Evolutionary conservation across 2,113 vertebrate genomes (phyloP), one percentile per base, ranked within the genome.

Genomic region (Vireo altiloquus): DNA sequence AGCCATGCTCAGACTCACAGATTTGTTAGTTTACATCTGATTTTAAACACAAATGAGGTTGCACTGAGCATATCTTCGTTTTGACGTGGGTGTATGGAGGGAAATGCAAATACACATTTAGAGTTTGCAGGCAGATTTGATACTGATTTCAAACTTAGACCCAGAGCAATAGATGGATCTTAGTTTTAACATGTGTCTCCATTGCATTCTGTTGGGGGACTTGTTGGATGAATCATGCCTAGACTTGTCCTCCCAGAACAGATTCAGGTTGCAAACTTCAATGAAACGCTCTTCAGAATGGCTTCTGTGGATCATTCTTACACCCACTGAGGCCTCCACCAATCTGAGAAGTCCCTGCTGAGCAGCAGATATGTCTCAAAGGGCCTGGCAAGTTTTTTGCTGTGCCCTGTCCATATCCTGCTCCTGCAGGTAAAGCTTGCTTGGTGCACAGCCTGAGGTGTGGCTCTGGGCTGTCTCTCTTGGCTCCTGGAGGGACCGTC

Each of bases 401-500:
- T 28, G 1, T 19, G 24, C 69, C 63, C 44, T 77, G 40, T 40
- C 39, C 47, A 31, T 53, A 49, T 42, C 13, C 30, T 69, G 21
- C 37, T 81, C 57, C 35, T 68, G 16, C 15, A 50, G 44, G 20
- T 42, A 23, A 72, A 82, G 27, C 12, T 42, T 44, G 44, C 17
- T 39, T 7, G 3, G 11, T 18, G 7, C 22, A 13, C 1, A 5
- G 19, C 57, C 64, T 57, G n/a, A 13, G 44, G 11, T 2, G 10
- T 14, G 39, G 42, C 53, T 76, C 53, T 64, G 44, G 54, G 61
- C 53, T 8, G 8, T 44, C 22, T 19, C 33, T 72, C 57, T 77
- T 1, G 2, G 21, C 3, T 1, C 16, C 11, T 1, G 3, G 33
- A 66, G 52, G 40, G 47, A 44, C 22, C 2, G 2, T 50, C 18